Percentiles rank a stretch among this genome's conserved stretches.
Conservation (phyloP, 2,888 invertebrate genomes). For the Phengaris arion region DNA sequence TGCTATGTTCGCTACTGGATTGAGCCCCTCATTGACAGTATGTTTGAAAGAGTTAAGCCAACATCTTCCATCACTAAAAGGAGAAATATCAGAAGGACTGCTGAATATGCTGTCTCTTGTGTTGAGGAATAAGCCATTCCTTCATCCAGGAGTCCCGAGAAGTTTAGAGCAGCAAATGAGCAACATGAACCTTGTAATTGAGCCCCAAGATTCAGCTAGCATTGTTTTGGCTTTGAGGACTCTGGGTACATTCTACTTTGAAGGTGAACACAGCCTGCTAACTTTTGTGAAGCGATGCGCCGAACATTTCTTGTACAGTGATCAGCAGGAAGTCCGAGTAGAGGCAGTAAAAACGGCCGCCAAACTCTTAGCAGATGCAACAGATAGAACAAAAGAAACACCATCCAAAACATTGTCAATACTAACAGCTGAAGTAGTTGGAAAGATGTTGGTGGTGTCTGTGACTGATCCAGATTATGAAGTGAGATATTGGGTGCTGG, state of each 20-base stretch:
- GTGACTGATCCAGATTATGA: conserved; percentile 97
- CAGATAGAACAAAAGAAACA: conserved; percentile 80
- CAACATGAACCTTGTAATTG: conserved; percentile 68
- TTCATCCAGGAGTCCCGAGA: conserved; percentile 89
- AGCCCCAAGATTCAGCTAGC: conserved; percentile 87
- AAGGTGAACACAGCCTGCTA: conserved; percentile 90
- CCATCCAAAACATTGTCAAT: conserved; percentile 91
- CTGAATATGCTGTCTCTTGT: conserved; percentile 94
- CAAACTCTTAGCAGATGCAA: conserved; percentile 90
- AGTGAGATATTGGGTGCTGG: conserved; percentile 94
- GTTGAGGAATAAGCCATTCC: conserved; percentile 91
- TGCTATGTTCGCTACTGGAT: conserved; percentile 94
- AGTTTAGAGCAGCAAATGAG: conserved; percentile 77
- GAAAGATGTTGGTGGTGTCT: conserved; percentile 93
- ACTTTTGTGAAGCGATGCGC: conserved; percentile 96
- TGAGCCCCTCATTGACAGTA: conserved; percentile 93
- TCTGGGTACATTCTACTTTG: conserved; percentile 93
- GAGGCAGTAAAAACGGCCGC: conserved; percentile 98
- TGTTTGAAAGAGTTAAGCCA: conserved; percentile 94
- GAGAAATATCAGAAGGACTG: conserved; percentile 95
- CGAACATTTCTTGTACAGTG: conserved; percentile 93
- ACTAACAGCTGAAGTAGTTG: conserved; percentile 91
- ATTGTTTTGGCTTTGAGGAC: conserved; percentile 95
- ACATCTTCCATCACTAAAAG: conserved; percentile 91
- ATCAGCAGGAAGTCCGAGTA: conserved; percentile 91